Base-by-base conservation (phyloP, 2,113 vertebrate species). In the Mystacornis crossleyi region DNA sequence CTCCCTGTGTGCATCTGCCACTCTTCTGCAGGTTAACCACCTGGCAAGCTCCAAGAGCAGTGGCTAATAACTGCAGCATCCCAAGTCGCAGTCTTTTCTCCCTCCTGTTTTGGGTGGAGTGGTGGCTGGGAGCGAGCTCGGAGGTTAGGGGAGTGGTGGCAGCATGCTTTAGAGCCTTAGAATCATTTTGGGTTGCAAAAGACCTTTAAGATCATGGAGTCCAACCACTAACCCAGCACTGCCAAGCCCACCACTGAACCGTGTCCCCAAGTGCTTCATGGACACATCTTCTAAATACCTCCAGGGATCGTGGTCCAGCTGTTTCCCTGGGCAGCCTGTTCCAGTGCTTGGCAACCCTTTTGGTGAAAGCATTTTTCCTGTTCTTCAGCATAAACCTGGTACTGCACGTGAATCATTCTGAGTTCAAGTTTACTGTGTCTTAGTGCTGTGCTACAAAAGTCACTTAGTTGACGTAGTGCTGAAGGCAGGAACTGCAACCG, bases 151-250 rank as follows among this genome's bases (percentile, higher is more conserved):
- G 2, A 40, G 24, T 4, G 38, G 45, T 19, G 34, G 10, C 33
- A 75, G 26, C 11, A 6, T 40, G 40, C 26, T 84, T 81, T 50
- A 9, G 31, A 33, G 18, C 8, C 25, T 55, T 26, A 25, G 34
- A 26, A 36, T 18, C 26, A 26, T 36, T 88, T 80, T 18, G 8
- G 14, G 8, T 15, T 64, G 42, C 42, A 65, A 18, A 50, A 36
- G 11, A 36, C 10, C 20, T 42, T 34, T 9, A 9, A 12, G 25
- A 18, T 31, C 51, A 34, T 42, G 0, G 0, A 55, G 57, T 10
- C 34, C 18, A 26, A 1, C 6, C 4, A 2, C 33, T 18, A 36
- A 16, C 31, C 20, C 25, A 64, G 42, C 8, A 14, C n/a, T 70
- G n/a, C 55, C 55, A 40, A 45, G 47, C 19, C 24, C 50, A 20